A percentile compares a stretch with the other conserved stretches of the same genome.
phyloP scores from a whole-genome alignment of 2,113 vertebrate species.

The Danionella cerebrum region DNA sequence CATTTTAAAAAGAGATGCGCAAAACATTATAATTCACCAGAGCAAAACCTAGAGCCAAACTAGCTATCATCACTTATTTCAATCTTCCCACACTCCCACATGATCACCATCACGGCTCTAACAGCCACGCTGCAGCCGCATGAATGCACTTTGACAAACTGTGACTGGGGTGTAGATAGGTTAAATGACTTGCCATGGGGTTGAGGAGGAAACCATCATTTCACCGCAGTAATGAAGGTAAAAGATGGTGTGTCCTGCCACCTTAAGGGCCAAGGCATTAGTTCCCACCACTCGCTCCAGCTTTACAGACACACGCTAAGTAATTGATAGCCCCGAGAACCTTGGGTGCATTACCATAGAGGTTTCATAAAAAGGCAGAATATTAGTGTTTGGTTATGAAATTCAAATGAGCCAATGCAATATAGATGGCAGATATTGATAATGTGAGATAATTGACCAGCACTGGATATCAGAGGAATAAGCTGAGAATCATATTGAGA shows the following conservation, averaged over 20 bases:
- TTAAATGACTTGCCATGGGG: constrained; percentile 63
- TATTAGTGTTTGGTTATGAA: constrained; percentile 62
- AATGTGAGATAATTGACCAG: constrained; percentile 49
- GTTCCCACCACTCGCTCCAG: constrained; percentile 45
- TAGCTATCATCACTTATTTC: constrained; percentile 10
- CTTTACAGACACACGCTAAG: constrained; percentile 40
- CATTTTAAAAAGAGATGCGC: neutral
- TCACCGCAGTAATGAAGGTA: constrained; percentile 59
- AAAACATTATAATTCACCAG: neutral
- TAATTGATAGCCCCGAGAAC: constrained; percentile 54
- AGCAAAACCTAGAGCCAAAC: constrained; percentile 1
- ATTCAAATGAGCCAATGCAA: constrained; percentile 56
- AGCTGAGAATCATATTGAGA: constrained; percentile 39
- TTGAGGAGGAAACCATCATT: constrained; percentile 60
- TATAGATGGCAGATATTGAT: constrained; percentile 49
- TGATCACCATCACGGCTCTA: constrained; percentile 41
- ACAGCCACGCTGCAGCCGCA: constrained; percentile 17
- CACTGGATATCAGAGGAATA: constrained; percentile 39
- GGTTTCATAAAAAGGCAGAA: constrained; percentile 49
- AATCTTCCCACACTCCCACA: constrained; percentile 39
- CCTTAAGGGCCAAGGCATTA: constrained; percentile 56
- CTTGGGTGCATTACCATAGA: constrained; percentile 49
- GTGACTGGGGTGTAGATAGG: constrained; percentile 46
- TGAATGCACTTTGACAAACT: constrained; percentile 51
- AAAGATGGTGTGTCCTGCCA: constrained; percentile 53